Evolutionary conservation across 2,113 vertebrate species (phyloP).

Genomic region (Megaceryle torquata): DNA sequence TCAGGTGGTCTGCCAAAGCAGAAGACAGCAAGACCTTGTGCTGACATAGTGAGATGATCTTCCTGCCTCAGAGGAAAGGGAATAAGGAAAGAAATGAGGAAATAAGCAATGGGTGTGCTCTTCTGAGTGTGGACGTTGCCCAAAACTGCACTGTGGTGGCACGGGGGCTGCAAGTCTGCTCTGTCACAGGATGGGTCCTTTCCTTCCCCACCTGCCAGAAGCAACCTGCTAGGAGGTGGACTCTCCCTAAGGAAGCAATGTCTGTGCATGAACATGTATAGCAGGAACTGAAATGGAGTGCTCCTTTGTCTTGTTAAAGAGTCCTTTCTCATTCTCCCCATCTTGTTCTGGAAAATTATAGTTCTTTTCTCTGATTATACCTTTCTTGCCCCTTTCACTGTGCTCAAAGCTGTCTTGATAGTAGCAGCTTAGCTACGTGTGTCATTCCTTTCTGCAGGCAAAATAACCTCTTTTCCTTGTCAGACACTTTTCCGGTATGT

Average conservation of each 20-base stretch:
- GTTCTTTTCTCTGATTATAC: constrained; percentile 53
- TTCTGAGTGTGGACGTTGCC: no score
- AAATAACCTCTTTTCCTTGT: constrained; percentile 4
- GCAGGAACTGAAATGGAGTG: not conserved
- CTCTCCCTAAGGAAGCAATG: not conserved
- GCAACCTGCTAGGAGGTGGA: not conserved
- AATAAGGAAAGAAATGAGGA: not conserved
- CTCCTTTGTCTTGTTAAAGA: constrained; percentile 34
- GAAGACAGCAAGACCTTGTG: not conserved
- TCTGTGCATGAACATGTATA: fast-evolving
- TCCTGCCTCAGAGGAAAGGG: not conserved
- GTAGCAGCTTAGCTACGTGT: not conserved
- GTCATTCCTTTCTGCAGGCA: constrained; percentile 12
- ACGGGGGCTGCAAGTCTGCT: fast-evolving
- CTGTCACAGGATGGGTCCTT: not conserved
- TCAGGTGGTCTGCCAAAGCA: not conserved
- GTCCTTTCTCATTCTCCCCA: not conserved
- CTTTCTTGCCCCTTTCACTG: constrained; percentile 35
- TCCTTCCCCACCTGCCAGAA: not conserved
- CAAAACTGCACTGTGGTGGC: fast-evolving
- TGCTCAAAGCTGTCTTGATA: constrained; percentile 17
- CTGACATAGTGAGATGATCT: not conserved
- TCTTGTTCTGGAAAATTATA: constrained; percentile 52
- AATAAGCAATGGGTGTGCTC: not conserved
- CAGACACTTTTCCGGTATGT: not conserved